A percentile compares a stretch with the other conserved stretches of the same genome.
These are phyloP conservation scores for Falco naumanni DNA, from an alignment of 2,797 vertebrate species.

Conservation along the genomic window DNA sequence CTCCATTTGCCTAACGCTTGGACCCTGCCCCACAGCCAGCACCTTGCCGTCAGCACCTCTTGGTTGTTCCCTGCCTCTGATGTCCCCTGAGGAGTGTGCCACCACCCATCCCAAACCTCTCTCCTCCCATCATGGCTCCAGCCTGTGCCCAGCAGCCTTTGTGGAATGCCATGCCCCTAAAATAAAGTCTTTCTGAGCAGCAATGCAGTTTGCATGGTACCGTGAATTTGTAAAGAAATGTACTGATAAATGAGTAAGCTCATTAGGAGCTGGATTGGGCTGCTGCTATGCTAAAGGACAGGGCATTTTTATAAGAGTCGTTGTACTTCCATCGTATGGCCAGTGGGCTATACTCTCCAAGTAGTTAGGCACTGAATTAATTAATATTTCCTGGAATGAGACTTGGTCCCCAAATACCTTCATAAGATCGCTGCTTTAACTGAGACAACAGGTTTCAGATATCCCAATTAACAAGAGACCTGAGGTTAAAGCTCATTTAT, in stretches of 20 bases:
- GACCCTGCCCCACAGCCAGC: background rate
- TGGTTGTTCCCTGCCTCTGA: background rate
- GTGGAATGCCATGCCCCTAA: background rate
- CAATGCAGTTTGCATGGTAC: background rate
- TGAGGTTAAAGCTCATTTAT: slow-evolving; percentile 22
- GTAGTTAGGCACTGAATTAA: background rate
- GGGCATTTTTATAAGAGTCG: background rate
- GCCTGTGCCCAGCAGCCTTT: background rate
- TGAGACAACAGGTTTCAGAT: background rate
- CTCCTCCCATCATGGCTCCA: rapidly evolving
- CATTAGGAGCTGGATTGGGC: background rate
- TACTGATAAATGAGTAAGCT: background rate
- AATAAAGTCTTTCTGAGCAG: background rate
- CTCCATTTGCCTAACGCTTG: background rate
- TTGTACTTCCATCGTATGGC: background rate
- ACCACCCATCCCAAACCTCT: background rate
- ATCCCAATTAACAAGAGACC: background rate
- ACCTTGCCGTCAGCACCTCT: background rate
- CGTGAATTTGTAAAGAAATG: background rate
- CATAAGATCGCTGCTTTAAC: background rate
- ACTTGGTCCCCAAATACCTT: background rate
- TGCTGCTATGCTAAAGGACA: background rate
- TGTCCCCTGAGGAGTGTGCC: background rate
- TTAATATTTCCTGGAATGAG: background rate
- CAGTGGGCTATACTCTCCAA: background rate